A percentile compares a stretch with the other conserved stretches of the same genome.
phyloP scores from a whole-genome alignment of 2,797 vertebrate species.

The Acipenser transmontanus region DNA sequence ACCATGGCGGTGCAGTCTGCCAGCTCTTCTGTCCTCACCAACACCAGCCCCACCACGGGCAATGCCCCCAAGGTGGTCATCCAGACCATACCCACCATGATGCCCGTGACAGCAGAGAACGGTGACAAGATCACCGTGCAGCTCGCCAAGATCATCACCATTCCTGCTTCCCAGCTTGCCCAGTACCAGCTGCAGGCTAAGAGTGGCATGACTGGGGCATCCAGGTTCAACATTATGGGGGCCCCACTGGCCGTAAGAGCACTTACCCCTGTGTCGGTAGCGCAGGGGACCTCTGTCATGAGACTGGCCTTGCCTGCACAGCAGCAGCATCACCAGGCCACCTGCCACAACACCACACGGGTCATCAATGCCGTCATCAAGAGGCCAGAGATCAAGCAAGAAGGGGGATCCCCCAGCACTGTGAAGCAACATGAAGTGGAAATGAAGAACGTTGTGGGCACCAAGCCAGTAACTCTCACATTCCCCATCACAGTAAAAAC shows the following conservation, averaged over 20 bases:
- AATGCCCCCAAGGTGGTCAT: constrained; percentile 82
- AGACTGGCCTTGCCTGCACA: constrained; percentile 80
- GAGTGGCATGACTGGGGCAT: constrained; percentile 58
- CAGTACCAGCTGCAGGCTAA: constrained; percentile 88
- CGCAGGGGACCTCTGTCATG: constrained; percentile 80
- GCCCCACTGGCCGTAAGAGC: constrained; percentile 74
- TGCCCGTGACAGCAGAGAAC: constrained; percentile 74
- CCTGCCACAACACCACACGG: constrained; percentile 56
- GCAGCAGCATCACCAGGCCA: constrained; percentile 42
- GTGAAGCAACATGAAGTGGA: constrained; percentile 57
- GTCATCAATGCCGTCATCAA: constrained; percentile 59
- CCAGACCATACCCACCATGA: constrained; percentile 85
- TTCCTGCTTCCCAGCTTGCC: constrained; percentile 82
- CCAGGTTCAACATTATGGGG: constrained; percentile 81
- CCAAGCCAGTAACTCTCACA: constrained; percentile 52
- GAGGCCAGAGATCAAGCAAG: constrained; percentile 62
- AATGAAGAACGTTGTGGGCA: constrained; percentile 56
- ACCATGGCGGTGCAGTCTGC: constrained; percentile 85
- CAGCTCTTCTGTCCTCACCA: constrained; percentile 72
- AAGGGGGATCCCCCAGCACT: constrained; percentile 48
- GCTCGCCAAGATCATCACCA: constrained; percentile 95
- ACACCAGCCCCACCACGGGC: constrained; percentile 58
- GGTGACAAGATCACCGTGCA: constrained; percentile 94
- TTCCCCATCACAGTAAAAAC: constrained; percentile 63
- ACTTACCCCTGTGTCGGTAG: constrained; percentile 74